Percentiles rank a stretch among this genome's conserved stretches.
These are phyloP conservation scores for Atrina japonica DNA, from an alignment of 2,888 invertebrate genomes.

Conservation along the genomic window DNA sequence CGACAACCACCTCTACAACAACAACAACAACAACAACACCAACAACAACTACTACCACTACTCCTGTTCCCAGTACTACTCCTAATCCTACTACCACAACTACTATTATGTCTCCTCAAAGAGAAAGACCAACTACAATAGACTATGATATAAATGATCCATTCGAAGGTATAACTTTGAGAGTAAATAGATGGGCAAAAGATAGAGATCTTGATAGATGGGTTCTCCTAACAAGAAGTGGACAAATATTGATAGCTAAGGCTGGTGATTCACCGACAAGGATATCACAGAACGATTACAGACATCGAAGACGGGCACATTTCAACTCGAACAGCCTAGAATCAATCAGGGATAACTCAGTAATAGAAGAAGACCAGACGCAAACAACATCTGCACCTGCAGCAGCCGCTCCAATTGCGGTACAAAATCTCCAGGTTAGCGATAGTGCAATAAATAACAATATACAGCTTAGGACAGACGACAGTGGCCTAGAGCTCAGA, in stretches of 20 bases:
- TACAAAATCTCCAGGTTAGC: not conserved
- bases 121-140: not conserved
- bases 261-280: constrained; percentile 23
- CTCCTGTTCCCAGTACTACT: constrained; percentile 23
- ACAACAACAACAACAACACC: constrained; percentile 34
- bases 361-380: too few relatives aligned
- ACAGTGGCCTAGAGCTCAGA: too few relatives aligned
- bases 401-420: not conserved
- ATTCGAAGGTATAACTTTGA: not conserved
- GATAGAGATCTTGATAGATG: constrained; percentile 30
- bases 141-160: not conserved
- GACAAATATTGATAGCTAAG: constrained; percentile 24
- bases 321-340: not conserved
- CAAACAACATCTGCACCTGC: too few relatives aligned
- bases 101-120: not conserved
- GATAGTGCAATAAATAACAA: constrained; percentile 2
- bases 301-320: not conserved
- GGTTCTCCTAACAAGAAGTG: constrained; percentile 30
- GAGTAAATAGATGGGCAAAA: constrained; percentile 21
- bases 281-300: constrained; percentile 24
- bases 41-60: constrained; percentile 25
- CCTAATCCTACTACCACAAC: constrained; percentile 24
- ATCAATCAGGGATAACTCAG: not conserved
- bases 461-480: too few relatives aligned
- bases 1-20: constrained; percentile 29